Evolutionary conservation across 2,797 vertebrate genomes (phyloP).

Genomic region (Oreochromis mossambicus): DNA sequence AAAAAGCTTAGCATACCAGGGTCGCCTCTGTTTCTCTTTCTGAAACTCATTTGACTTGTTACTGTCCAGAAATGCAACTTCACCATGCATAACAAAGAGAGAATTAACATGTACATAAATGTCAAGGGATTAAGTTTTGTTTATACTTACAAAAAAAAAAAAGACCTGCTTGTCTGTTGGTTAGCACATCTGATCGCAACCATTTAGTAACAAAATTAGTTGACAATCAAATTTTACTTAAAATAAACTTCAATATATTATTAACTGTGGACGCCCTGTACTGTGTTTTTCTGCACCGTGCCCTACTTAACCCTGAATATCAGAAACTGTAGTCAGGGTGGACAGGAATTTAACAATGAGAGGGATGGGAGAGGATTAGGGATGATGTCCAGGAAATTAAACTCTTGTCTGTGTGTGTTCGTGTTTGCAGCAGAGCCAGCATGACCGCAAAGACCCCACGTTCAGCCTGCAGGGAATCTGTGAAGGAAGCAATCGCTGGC

Average conservation of each 20-base stretch:
- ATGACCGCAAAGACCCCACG: not conserved
- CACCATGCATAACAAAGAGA: not conserved
- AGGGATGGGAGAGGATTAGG: not conserved
- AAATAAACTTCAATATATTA: no score
- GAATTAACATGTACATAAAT: not conserved
- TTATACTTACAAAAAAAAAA: not conserved
- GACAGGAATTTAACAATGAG: constrained; percentile 15
- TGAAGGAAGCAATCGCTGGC: constrained; percentile 78
- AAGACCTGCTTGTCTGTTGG: not conserved
- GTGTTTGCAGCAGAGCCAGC: constrained; percentile 41
- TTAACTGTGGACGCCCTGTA: not conserved
- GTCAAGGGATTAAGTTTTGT: not conserved
- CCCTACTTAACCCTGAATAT: not conserved
- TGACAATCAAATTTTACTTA: not conserved
- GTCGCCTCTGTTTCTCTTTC: not conserved
- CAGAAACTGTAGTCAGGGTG: not conserved
- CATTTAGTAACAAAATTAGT: not conserved
- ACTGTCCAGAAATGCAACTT: not conserved
- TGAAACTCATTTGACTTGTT: not conserved
- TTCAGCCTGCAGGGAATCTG: constrained; percentile 87
- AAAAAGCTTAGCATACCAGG: not conserved
- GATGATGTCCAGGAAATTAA: not conserved
- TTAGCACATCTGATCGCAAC: not conserved
- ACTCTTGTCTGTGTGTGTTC: not conserved
- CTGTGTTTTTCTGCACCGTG: not conserved